Evolutionary conservation across 2,113 vertebrate genomes (phyloP).

Genomic region (Chrysemys picta): DNA sequence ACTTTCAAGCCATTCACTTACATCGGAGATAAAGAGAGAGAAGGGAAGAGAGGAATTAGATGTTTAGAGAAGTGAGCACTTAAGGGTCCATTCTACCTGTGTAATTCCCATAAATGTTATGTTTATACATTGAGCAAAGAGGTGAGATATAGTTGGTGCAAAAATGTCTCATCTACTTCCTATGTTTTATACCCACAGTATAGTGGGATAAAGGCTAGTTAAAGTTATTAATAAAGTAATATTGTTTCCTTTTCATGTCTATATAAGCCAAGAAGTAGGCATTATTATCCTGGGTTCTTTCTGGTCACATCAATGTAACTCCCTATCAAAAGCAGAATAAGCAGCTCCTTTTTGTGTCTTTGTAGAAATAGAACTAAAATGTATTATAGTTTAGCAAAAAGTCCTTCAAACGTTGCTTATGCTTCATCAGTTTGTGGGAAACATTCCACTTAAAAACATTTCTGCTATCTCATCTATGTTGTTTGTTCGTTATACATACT

Average conservation of each 20-base stretch:
- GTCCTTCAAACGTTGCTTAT: background rate
- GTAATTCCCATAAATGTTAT: slow-evolving; percentile 38
- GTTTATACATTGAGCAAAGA: slow-evolving; percentile 40
- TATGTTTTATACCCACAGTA: background rate
- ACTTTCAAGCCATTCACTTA: slow-evolving; percentile 60
- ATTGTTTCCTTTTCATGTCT: background rate
- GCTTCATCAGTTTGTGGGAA: background rate
- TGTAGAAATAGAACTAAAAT: background rate
- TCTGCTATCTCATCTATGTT: background rate
- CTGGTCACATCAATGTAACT: background rate
- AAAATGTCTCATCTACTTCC: background rate
- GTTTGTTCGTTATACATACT: background rate
- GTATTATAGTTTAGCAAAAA: background rate
- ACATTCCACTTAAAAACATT: background rate
- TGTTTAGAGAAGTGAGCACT: slow-evolving; percentile 56
- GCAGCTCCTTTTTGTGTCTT: background rate
- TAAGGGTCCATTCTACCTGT: slow-evolving; percentile 41
- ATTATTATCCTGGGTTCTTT: background rate
- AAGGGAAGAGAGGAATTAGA: slow-evolving; percentile 39
- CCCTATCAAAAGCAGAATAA: background rate
- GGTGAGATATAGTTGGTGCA: slow-evolving; percentile 9
- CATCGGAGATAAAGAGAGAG: background rate
- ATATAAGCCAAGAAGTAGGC: background rate
- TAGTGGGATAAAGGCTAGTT: background rate
- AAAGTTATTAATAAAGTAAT: background rate